Percentiles rank a stretch among this genome's conserved stretches.
phyloP scores from a whole-genome alignment of 2,113 vertebrate species.

The Nothobranchius kuhntae region DNA sequence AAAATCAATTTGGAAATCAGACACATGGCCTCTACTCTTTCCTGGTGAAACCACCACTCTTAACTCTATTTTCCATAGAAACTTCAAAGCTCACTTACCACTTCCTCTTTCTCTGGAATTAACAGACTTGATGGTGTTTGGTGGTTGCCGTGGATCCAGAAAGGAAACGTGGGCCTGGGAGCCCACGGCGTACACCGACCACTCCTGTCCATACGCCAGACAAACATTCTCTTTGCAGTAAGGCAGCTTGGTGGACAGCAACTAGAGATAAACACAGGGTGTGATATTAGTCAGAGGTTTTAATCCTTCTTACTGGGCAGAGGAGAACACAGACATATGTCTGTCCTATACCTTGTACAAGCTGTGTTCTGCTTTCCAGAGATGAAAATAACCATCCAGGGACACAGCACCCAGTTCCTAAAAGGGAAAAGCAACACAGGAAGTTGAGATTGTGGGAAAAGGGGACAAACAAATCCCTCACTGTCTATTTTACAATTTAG shows the following conservation, averaged over 20 bases:
- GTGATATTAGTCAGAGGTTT: background rate
- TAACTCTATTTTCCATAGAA: too few relatives aligned
- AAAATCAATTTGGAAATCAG: background rate
- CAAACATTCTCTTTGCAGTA: constrained; percentile 98
- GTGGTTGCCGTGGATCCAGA: constrained; percentile 92
- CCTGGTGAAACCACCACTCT: too few relatives aligned
- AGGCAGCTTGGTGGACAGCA: constrained; percentile 94
- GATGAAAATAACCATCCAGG: constrained; percentile 96
- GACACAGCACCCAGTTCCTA: constrained; percentile 96
- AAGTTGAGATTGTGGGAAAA: background rate
- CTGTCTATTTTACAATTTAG: background rate
- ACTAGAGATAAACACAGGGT: constrained; percentile 66
- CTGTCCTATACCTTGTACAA: constrained; percentile 85
- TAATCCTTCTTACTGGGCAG: too few relatives aligned
- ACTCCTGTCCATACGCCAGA: constrained; percentile 94
- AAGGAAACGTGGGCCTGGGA: constrained; percentile 98
- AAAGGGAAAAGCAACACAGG: background rate
- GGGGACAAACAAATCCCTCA: background rate
- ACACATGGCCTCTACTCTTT: too few relatives aligned
- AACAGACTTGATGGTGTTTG: constrained; percentile 89
- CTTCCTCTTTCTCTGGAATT: constrained; percentile 93
- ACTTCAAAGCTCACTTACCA: constrained; percentile 78
- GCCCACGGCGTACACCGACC: constrained; percentile 97
- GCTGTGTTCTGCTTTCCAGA: constrained; percentile 95
- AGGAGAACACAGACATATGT: too few relatives aligned